Conservation (phyloP, 2,888 invertebrate genomes). For the Shargacucullia verbasci region DNA sequence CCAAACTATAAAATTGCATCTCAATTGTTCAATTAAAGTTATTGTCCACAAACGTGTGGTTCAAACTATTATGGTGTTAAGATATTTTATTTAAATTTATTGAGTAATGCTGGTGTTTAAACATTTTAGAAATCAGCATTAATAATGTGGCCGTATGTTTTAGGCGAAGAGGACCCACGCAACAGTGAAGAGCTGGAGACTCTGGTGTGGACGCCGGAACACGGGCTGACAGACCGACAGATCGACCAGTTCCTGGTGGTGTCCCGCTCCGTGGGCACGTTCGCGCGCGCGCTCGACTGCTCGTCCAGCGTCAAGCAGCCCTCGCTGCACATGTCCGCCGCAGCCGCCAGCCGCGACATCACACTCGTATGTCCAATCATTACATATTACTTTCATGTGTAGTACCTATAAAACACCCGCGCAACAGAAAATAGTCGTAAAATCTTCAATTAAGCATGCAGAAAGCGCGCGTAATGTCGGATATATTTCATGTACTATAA, state of each 20-base stretch:
- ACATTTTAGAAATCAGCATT: too few species aligned
- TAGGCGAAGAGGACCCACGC: conserved; percentile 91
- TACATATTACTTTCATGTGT: not conserved
- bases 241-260: conserved; percentile 99
- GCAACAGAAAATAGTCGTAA: too few species aligned
- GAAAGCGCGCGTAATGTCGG: too few species aligned
- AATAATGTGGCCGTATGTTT: conserved; percentile 50
- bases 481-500: too few species aligned
- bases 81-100: too few species aligned
- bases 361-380: conserved; percentile 91
- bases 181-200: conserved; percentile 95
- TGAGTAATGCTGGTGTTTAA: too few species aligned
- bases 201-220: conserved; percentile 98
- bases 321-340: conserved; percentile 99
- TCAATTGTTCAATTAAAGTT: too few species aligned
- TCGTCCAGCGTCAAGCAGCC: conserved; percentile 99
- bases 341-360: conserved; percentile 99
- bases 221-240: conserved; percentile 97
- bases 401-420: too few species aligned
- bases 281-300: conserved; percentile 99
- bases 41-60: too few species aligned
- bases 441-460: too few species aligned
- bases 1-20: too few species aligned
- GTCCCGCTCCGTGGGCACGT: conserved; percentile 98
- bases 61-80: too few species aligned